A percentile compares a stretch with the other conserved stretches of the same genome.
Conservation (phyloP, 2,888 invertebrate genomes). For the Lasiommata megera region DNA sequence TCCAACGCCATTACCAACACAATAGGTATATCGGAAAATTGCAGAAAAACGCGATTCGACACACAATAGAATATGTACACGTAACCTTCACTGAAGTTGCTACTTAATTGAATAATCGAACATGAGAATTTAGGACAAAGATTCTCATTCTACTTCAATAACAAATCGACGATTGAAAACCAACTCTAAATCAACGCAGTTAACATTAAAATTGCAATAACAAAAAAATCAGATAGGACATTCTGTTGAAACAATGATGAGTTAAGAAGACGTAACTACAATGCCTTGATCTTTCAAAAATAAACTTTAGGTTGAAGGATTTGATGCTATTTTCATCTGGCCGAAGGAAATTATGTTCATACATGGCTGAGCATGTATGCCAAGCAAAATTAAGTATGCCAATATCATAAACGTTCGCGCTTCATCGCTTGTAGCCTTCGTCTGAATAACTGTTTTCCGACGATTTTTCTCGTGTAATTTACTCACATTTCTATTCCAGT, state of each 20-base stretch:
- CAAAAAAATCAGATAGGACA: slow-evolving; percentile 22
- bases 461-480: slow-evolving; percentile 68
- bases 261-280: slow-evolving; percentile 17
- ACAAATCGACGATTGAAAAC: slow-evolving; percentile 20
- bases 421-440: slow-evolving; percentile 75
- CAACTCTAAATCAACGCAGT: slow-evolving; percentile 24
- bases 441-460: slow-evolving; percentile 68
- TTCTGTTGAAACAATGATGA: slow-evolving; percentile 20
- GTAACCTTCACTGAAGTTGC: slow-evolving; percentile 36
- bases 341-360: slow-evolving; percentile 32
- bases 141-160: slow-evolving; percentile 29
- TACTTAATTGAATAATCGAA: slow-evolving; percentile 46
- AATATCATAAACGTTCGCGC: slow-evolving; percentile 69
- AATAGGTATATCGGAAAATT: slow-evolving; percentile 40
- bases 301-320: slow-evolving; percentile 14
- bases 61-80: slow-evolving; percentile 35
- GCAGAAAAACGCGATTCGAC: slow-evolving; percentile 30
- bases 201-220: slow-evolving; percentile 25
- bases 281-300: slow-evolving; percentile 16
- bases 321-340: slow-evolving; percentile 23
- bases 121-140: slow-evolving; percentile 45
- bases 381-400: slow-evolving; percentile 77
- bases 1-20: slow-evolving; percentile 34
- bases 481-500: slow-evolving; percentile 62
- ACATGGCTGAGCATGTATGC: slow-evolving; percentile 69